Evolutionary conservation across 2,113 vertebrate genomes (phyloP).

Genomic region (Octodon degus): DNA sequence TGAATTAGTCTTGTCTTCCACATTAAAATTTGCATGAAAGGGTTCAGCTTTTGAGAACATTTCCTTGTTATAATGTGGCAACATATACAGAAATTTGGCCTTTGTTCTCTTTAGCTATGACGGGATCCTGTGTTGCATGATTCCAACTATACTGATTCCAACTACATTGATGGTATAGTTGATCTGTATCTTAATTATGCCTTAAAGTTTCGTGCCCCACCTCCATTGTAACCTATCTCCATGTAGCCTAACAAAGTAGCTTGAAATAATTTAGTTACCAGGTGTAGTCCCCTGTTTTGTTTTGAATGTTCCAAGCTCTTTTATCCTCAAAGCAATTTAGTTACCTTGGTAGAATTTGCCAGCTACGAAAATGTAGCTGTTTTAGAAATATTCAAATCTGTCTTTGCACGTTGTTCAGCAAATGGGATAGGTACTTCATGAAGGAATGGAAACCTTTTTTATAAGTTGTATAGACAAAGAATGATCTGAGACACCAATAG

Average conservation of each 20-base stretch:
- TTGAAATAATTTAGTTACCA: conserved; percentile 41
- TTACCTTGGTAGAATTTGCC: neutral
- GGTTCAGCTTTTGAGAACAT: neutral
- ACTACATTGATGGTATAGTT: neutral
- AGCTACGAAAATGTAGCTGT: neutral
- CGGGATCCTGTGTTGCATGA: neutral
- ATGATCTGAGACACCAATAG: neutral
- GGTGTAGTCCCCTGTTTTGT: neutral
- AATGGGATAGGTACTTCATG: neutral
- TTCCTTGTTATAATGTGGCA: neutral
- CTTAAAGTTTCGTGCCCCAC: neutral
- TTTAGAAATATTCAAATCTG: conserved; percentile 3
- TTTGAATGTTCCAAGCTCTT: neutral
- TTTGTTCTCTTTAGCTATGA: neutral
- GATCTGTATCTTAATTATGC: neutral
- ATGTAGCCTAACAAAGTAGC: conserved; percentile 18
- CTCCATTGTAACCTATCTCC: neutral
- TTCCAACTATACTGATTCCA: too few species aligned
- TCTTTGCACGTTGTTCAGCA: conserved; percentile 10
- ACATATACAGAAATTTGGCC: neutral
- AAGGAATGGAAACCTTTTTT: conserved; percentile 33
- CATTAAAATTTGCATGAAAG: neutral
- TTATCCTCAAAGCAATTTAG: neutral
- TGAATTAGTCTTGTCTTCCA: neutral
- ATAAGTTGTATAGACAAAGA: neutral